Conservation (phyloP, 2,888 invertebrate genomes). For the Drosophila mimetica region DNA sequence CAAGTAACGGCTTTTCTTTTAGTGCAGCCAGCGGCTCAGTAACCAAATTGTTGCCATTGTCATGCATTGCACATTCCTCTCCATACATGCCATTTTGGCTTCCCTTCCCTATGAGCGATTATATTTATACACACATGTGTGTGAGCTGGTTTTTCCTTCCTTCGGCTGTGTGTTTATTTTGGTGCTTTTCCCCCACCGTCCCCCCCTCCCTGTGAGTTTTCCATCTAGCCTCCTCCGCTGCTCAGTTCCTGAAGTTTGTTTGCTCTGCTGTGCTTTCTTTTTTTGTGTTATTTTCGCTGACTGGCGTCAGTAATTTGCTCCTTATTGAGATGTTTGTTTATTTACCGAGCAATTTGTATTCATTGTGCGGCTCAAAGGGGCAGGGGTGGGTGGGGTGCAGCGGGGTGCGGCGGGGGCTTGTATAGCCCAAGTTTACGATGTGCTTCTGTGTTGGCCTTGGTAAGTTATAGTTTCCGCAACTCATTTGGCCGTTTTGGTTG, state of each 20-base stretch:
- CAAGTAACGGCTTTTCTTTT: no score
- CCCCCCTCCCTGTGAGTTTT: constrained; percentile 3
- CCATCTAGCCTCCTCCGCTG: constrained; percentile 8
- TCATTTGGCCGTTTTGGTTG: constrained; percentile 74
- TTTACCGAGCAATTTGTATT: constrained; percentile 81
- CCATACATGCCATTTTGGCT: constrained; percentile 6
- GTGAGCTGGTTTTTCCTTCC: constrained; percentile 56
- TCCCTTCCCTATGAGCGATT: constrained; percentile 37
- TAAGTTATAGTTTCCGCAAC: constrained; percentile 80
- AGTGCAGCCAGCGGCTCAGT: constrained; percentile 22
- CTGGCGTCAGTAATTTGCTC: constrained; percentile 79
- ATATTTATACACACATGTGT: constrained; percentile 52
- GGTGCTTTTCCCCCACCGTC: constrained; percentile 14
- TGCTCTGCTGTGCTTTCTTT: constrained; percentile 23
- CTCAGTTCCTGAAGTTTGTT: constrained; percentile 20
- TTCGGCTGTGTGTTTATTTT: constrained; percentile 50
- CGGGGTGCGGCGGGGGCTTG: background rate
- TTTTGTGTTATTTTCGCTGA: constrained; percentile 54
- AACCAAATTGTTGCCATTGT: constrained; percentile 74
- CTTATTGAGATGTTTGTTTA: constrained; percentile 81
- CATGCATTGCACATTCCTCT: constrained; percentile 65
- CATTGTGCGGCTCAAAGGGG: constrained; percentile 65
- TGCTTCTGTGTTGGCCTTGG: constrained; percentile 50
- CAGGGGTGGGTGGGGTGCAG: background rate
- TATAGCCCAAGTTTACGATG: constrained; percentile 51